Evolutionary conservation across 2,888 invertebrate species (phyloP), one percentile per base, ranked within the genome.

Genomic region (Ormyrus thymus): DNA sequence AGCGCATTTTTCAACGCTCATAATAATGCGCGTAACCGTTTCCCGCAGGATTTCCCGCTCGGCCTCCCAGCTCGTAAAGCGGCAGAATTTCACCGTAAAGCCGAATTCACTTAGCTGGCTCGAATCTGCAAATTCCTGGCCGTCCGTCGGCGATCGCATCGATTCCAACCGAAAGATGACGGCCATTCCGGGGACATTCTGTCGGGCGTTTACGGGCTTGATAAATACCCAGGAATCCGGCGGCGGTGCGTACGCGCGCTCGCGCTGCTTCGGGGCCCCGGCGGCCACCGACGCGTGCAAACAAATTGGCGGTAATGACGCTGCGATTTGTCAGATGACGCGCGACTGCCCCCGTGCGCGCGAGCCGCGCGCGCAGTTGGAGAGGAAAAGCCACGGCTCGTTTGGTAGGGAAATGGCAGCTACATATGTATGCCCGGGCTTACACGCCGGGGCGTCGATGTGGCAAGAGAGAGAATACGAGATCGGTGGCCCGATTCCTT

Each of bases 291-390:
- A 58, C 82, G 84, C 86, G 84, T 86, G 86, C 86, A 87, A 88
- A 87, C 87, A 88, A 88, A 88, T 88, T 86, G 87, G 86, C 86
- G 86, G 85, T 88, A 87, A 88, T 87, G 88, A 88, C 86, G 85
- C 85, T 83, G 86, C 86, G 87, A 88, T 89, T 88, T 88, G 87
- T 89, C 87, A 87, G 86, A 87, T 87, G 1, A 29, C 83, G 85
- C 82, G 81, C 29, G 6, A 11, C 11, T 1, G 6, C 46, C 13
- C 11, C 13, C 43, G 45, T 46, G 9, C 8, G 46, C 29, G 29
- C 29, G 4, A 29, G 29, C 29, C 29, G 29, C 29, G 29, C 29
- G 29, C 29, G 29, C 29, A 29, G 29, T 29, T 29, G 46, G 55
- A 29, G 46, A 11, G 45, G 15, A 8, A 29, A 11, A 29, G 64